Percentiles rank a stretch among this genome's conserved stretches.
Evolutionary conservation across 2,888 invertebrate genomes (phyloP).

Genomic region (Acleris holmiana): DNA sequence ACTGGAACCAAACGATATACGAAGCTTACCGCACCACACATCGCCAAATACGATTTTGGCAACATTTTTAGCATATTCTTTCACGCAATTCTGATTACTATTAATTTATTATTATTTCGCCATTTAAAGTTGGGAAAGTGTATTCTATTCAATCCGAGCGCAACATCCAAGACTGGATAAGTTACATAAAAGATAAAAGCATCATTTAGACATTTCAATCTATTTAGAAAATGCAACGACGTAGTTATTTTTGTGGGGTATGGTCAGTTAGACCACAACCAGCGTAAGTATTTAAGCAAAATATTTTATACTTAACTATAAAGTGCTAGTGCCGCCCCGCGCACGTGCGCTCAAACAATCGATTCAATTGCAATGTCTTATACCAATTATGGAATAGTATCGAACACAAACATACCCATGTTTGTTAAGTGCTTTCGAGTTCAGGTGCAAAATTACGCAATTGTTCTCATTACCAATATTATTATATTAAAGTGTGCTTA

Average conservation of each 20-base stretch:
- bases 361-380: constrained; percentile 31
- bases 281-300: constrained; percentile 6
- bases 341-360: constrained; percentile 33
- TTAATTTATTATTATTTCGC: constrained; percentile 11
- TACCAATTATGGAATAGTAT: constrained; percentile 36
- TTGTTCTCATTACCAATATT: constrained; percentile 23
- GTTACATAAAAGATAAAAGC: constrained; percentile 23
- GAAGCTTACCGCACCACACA: constrained; percentile 14
- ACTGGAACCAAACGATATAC: constrained; percentile 16
- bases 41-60: constrained; percentile 8
- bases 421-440: constrained; percentile 20
- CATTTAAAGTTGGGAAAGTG: constrained; percentile 18
- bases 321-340: constrained; percentile 14
- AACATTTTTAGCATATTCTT: constrained; percentile 10
- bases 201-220: constrained; percentile 8
- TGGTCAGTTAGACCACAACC: too few relatives aligned
- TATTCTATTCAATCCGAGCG: constrained; percentile 7
- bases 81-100: constrained; percentile 6
- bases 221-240: neutral
- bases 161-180: constrained; percentile 8
- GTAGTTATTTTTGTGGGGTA: neutral
- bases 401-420: constrained; percentile 18
- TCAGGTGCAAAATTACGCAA: constrained; percentile 26
- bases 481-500: constrained; percentile 1
- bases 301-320: constrained; percentile 8